Evolutionary conservation across 2,113 vertebrate species (phyloP), one percentile per base, ranked within the genome.

Genomic region (Alethe diademata): DNA sequence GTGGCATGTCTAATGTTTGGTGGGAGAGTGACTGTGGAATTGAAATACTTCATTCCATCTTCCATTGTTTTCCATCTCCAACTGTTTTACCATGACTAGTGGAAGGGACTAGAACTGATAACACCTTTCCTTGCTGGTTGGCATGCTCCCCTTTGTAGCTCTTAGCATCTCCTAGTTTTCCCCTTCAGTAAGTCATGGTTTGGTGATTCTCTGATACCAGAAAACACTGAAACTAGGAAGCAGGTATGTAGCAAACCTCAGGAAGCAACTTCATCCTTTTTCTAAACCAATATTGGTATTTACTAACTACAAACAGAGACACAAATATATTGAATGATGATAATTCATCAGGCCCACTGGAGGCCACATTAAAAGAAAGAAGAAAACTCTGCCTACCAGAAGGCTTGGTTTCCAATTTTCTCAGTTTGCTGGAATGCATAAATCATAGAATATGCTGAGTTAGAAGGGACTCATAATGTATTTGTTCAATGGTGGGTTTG

Each of bases 1-100:
- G 19, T 45, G 43, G 1, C 53, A 4, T 7, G 3, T 80, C 19
- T 45, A 11, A 19, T 33, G 8, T 33, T 47, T 45, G 23, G 53
- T 13, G 5, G 36, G 9, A 29, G 36, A 48, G 9, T 33, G 2
- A 12, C 14, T 20, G 28, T 54, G 57, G 57, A 72, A 78, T 54
- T 33, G 14, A 61, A 70, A 24, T 3, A 11, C 23, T 66, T 61
- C 2, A 6, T 33, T 48, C 33, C 3, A 2, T 58, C 7, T 69
- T 35, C 4, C 0, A 14, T 25, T 1, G 0, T 69, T 54, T 62
- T 18, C 48, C 7, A 14, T 65, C 25, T 72, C 26, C 40, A 24
- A 22, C 14, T 26, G 28, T 51, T 91, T 56, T 65, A 14, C 61
- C 16, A 4, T n/a, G 17, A 14, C 13, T 31, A 18, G 25, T 40